A percentile compares a stretch with the other conserved stretches of the same genome.
Conservation (phyloP, 2,888 invertebrate genomes). For the Ramazzottius varieornatus region DNA sequence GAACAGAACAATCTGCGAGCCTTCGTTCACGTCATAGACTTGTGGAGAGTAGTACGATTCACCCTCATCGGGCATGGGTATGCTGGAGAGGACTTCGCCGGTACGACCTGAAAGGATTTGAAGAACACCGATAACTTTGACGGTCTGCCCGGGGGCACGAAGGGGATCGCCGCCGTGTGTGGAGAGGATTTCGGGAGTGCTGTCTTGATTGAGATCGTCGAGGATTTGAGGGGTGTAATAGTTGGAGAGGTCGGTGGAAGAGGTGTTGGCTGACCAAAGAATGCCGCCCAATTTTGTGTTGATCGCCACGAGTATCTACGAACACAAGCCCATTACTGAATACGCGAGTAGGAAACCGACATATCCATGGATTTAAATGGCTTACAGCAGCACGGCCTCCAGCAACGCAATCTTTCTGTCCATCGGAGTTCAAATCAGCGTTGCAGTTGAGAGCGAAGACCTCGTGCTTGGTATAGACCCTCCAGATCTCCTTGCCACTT, state of each 20-base stretch:
- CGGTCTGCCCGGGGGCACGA: neutral
- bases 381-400: conserved; percentile 42
- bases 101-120: conserved; percentile 41
- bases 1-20: conserved; percentile 36
- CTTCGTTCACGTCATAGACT: conserved; percentile 20
- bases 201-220: neutral
- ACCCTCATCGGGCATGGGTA: conserved; percentile 35
- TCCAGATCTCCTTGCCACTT: conserved; percentile 44
- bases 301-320: neutral
- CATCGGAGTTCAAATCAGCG: conserved; percentile 40
- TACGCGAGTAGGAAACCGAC: no score
- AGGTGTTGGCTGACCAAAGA: neutral
- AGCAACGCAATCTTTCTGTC: conserved; percentile 40
- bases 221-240: neutral
- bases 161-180: neutral
- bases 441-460: conserved; percentile 45
- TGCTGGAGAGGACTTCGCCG: conserved; percentile 33
- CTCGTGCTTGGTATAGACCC: conserved; percentile 41
- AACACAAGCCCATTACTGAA: neutral
- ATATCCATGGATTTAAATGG: no score
- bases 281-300: neutral
- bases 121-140: neutral
- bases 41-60: conserved; percentile 48
- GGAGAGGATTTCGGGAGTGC: neutral
- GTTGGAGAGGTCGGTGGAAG: neutral